Evolutionary conservation across 2,888 invertebrate genomes (phyloP), one percentile per base, ranked within the genome.

Genomic region (Synergus umbraculus): DNA sequence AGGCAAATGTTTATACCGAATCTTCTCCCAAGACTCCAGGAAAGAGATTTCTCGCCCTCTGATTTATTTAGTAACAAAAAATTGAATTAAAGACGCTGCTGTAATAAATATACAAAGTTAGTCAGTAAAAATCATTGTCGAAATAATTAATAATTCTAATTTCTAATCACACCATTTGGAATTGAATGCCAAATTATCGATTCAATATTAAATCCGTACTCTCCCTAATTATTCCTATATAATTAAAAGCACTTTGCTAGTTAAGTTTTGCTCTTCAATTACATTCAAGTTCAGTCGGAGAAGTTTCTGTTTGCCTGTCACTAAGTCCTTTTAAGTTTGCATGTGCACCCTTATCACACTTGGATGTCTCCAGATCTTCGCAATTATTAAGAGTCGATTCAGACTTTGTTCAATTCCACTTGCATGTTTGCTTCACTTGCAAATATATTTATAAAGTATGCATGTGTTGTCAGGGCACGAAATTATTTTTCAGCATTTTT

Each of bases 341-440:
- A 60, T 12, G 22, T 18, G 22, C 12, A 60, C n/a, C 22, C 60
- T 60, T 60, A 22, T 22, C 1, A 0, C n/a, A 18, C 9, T 49
- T 15, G 49, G 15, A 44, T 49, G 15, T 2, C 49, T 49, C 49
- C 15, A 7, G 15, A 49, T 58, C 58, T 58, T 18, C 18, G 9
- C 43, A 65, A 65, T 65, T 37, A 43, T 41, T 8, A 37, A 65
- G 37, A n/a, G 37, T 65, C 15, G n/a, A 37, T 41, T 15, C n/a
- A 12, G 9, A 4, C 43, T 65, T 66, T 18, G n/a, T 44, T 66
- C 9, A 18, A 10, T n/a, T 43, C 69, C 46, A 22, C 49, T 46
- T 69, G 46, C 43, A 66, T 66, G 12, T 29, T 46, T 69, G n/a
- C 13, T 49, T 69, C 49, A 69, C 15, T 49, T 37, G 15, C 29